Base-by-base conservation (phyloP, 2,888 invertebrate genomes). In the Mactromeris polynyma region DNA sequence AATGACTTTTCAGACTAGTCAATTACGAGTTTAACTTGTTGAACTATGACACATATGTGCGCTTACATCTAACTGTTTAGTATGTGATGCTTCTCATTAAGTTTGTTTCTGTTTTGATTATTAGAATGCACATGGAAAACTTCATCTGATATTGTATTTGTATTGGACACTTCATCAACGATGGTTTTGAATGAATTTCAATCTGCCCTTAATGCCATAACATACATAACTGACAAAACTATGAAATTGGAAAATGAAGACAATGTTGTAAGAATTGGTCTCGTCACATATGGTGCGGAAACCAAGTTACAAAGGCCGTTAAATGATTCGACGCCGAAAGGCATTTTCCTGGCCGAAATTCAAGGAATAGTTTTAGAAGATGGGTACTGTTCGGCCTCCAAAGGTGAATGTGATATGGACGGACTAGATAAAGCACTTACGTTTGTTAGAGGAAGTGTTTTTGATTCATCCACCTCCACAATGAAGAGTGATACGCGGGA, bases 171-270 rank as follows among this genome's bases (percentile, higher is more conserved):
- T 19, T 40, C 82, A 2, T 14, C 40, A n/a, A 69, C 17, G 1
- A 17, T 81, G n/a, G 4, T 33, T 4, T 21, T 21, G 3, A n/a
- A 33, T 21, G 82, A 82, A 0, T 82, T 64, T 14, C 82, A 82
- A 26, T 36, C 69, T 11, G 82, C 58, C 40, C 36, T 82, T n/a
- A 82, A 69, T 14, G 82, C 64, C 0, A 58, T 69, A 40, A 69
- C 81, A 26, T 82, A 82, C 14, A 58, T 82, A 17, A 54, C 54
- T 9, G 38, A 82, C 26, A 64, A 64, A 82, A 82, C 64, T n/a
- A 26, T 38, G 14, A 9, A 64, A 19, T 64, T 82, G 82, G 82
- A 82, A 64, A 64, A 58, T 21, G 64, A 64, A 26, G 54, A 36
- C 64, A 64, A 38, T 26, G n/a, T 36, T 17, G 64, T 82, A 1